Base-by-base conservation (phyloP, 2,797 vertebrate genomes). In the Coregonus sp. region DNA sequence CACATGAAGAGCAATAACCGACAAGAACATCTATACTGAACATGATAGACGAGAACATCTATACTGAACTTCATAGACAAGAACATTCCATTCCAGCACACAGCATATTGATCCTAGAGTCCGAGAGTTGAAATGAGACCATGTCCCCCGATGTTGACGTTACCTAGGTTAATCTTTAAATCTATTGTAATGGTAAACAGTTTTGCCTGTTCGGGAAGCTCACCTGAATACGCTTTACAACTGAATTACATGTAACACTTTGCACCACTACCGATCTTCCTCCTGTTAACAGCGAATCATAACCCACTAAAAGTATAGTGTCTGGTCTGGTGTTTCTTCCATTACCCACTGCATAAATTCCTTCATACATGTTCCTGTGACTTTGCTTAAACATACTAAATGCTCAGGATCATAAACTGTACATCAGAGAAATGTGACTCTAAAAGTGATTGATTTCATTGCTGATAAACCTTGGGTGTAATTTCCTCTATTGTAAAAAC, bases 1-100 rank as follows among this genome's bases (percentile, higher is more conserved):
- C 70, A 72, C 9, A n/a, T 33, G 0, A 5, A 11, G 67, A 54
- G 80, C 83, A 82, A 86, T 80, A 54, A 82, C 87, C 61, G 12
- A 67, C 73, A 73, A 78, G 75, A 54, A 69, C 47, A 76, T 78
- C 35, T 76, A 61, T 9, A 59, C 65, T 73, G 70, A 9, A 29
- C 40, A 47, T 47, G 2, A 11, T 47, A 47, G 40, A 11, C 40
- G 11, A 47, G 40, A 47, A 47, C 40, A 11, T 47, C 9, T 47
- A 47, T 47, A 47, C 40, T 11, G 40, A 47, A 47, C 40, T 9
- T 47, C 7, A 2, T 47, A 47, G 7, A 47, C 40, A 11, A 47
- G 40, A 47, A 11, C 40, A 47, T 47, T 15, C n/a, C 0, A 5
- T 56, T 1, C 1, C 31, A 68, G 74, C 40, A 80, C 78, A 47